Evolutionary conservation across 2,113 vertebrate genomes (phyloP), one percentile per base, ranked within the genome.

Genomic region (Setophaga petechia): DNA sequence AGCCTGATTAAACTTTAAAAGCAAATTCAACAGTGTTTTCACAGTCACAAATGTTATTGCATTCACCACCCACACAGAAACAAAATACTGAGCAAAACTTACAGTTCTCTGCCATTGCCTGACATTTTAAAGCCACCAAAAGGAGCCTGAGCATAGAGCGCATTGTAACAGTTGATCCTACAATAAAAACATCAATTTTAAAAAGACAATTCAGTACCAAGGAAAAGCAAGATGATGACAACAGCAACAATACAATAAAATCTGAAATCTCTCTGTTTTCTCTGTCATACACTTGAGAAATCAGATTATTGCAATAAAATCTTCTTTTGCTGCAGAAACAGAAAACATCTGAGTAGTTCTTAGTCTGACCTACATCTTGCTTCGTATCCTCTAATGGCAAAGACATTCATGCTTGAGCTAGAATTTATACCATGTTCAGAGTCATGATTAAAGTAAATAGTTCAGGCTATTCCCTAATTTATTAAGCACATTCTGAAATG

Each of bases 41-140:
- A 89, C 13, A 65, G 69, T 75, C 71, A 82, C 49, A 81, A 82
- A 39, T 24, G 44, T 68, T 92, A 68, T 5, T 68, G 65, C 44
- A 68, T 81, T 85, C 47, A 59, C 37, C 55, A 79, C 63, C 68
- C 59, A 87, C n/a, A 41, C 11, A 66, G 9, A 81, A 77, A 67
- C 35, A 92, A 85, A 90, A 76, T 21, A 72, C 16, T 73, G 51
- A 94, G 61, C 47, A 69, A 87, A 68, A 97, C 99, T 99, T 97
- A 99, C 99, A 99, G 97, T 97, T 99, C 99, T 98, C 99, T 97
- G 96, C 99, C 99, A 8, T 99, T 99, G 93, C 99, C 99, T 35
- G 99, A 99, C 99, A 99, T 99, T 96, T 99, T 99, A 93, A 98
- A 99, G 46, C 99, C 99, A 84, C 99, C 99, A 46, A 99, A 99